These are phyloP conservation scores for Sphinx pinastri DNA, from an alignment of 2,888 invertebrate species.

Conservation along the genomic window DNA sequence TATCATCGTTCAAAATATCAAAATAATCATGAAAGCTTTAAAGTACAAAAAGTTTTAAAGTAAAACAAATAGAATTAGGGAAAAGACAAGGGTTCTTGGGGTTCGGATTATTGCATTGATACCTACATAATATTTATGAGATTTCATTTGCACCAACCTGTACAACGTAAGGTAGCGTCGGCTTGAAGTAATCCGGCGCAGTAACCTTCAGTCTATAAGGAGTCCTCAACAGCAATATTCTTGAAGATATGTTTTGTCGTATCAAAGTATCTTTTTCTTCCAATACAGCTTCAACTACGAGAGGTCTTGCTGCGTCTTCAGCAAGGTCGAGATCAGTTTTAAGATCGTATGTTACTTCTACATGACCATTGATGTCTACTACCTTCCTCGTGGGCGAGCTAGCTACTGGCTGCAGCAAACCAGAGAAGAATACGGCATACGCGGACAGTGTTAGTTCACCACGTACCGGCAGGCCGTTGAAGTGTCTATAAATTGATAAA, in stretches of 20 bases:
- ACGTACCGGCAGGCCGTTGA: slow-evolving; percentile 93
- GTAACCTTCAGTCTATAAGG: slow-evolving; percentile 88
- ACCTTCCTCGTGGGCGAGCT: slow-evolving; percentile 89
- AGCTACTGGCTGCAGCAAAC: slow-evolving; percentile 90
- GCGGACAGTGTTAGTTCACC: slow-evolving; percentile 94
- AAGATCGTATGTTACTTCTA: slow-evolving; percentile 90
- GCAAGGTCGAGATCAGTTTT: slow-evolving; percentile 89
- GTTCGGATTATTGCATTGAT: not conserved
- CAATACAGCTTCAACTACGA: slow-evolving; percentile 93
- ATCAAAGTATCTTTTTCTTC: slow-evolving; percentile 95
- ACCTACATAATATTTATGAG: not conserved
- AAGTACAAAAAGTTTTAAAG: not conserved
- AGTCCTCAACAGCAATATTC: slow-evolving; percentile 84
- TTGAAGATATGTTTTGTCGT: slow-evolving; percentile 89
- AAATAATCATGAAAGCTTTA: not conserved
- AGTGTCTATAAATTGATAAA: slow-evolving; percentile 84
- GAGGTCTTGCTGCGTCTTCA: slow-evolving; percentile 90
- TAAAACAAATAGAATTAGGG: too few relatives aligned
- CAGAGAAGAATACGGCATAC: slow-evolving; percentile 92
- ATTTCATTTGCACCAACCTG: slow-evolving; percentile 64
- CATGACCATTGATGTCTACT: slow-evolving; percentile 85
- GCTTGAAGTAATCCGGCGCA: slow-evolving; percentile 94
- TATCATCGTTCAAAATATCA: too few relatives aligned
- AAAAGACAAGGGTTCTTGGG: not conserved
- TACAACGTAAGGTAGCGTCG: slow-evolving; percentile 92